Conservation (phyloP, 2,113 vertebrate genomes). For the Echinops telfairi region DNA sequence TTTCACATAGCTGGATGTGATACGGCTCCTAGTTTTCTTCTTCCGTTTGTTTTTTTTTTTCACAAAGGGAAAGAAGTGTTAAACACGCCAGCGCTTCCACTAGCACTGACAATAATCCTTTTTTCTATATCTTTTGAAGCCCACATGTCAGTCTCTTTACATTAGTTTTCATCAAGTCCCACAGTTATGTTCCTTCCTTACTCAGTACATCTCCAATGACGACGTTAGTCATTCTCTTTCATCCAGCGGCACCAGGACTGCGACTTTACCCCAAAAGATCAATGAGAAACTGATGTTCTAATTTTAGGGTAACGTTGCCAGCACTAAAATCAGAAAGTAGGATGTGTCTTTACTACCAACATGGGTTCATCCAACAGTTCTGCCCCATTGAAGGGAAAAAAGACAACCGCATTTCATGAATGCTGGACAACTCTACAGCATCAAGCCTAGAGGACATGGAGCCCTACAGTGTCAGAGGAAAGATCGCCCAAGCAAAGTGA, state of each 20-base stretch:
- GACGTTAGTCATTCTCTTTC: background rate
- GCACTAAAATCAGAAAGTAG: background rate
- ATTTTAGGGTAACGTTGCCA: background rate
- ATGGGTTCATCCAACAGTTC: background rate
- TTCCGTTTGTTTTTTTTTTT: background rate
- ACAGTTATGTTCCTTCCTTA: background rate
- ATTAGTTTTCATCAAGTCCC: background rate
- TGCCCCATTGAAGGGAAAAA: background rate
- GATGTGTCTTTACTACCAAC: background rate
- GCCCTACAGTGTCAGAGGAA: background rate
- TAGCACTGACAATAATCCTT: background rate
- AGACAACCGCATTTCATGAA: background rate
- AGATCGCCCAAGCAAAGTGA: background rate
- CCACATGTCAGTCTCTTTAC: constrained; percentile 1
- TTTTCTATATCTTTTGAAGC: constrained; percentile 43
- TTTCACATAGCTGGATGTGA: background rate
- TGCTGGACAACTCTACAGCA: background rate
- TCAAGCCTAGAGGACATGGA: background rate
- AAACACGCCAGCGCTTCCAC: background rate
- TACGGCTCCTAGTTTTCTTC: background rate
- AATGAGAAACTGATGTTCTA: constrained; percentile 7
- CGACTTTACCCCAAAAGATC: constrained; percentile 12
- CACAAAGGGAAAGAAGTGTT: background rate
- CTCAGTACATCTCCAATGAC: background rate
- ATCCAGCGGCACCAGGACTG: background rate